phyloP scores from a whole-genome alignment of 2,888 invertebrate genomes.

The Drosophila meridiana region DNA sequence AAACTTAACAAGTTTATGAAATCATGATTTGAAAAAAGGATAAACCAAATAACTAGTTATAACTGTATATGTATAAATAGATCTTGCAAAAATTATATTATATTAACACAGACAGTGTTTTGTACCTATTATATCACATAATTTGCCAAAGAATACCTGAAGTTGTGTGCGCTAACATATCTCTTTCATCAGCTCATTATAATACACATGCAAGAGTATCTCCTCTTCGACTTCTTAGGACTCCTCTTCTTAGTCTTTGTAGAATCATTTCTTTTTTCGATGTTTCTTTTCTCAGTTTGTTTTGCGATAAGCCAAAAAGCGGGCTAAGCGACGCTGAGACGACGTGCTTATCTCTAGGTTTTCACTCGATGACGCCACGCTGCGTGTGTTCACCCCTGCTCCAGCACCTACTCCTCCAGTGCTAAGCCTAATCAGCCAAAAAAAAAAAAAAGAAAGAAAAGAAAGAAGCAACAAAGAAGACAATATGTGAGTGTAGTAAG shows the following conservation, averaged over 20 bases:
- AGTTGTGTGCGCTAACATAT: too few species aligned
- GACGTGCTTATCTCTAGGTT: conserved; percentile 57
- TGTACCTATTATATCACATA: neutral
- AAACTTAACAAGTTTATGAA: too few species aligned
- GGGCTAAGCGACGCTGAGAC: conserved; percentile 51
- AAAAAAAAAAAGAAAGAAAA: conserved; percentile 7
- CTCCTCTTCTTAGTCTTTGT: neutral
- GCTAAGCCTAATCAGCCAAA: conserved; percentile 17
- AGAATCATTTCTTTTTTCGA: conserved; percentile 8
- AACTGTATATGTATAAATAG: too few species aligned
- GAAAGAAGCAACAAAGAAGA: neutral
- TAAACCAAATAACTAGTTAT: too few species aligned
- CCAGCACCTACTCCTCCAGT: neutral
- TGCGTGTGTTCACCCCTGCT: conserved; percentile 46
- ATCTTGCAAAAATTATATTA: too few species aligned
- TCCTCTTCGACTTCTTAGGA: neutral
- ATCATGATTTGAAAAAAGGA: too few species aligned
- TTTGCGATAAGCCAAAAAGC: conserved; percentile 61
- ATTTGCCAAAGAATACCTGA: neutral
- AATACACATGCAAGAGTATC: neutral
- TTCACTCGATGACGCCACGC: conserved; percentile 48
- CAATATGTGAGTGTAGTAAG: neutral
- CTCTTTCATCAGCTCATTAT: neutral
- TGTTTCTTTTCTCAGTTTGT: conserved; percentile 39
- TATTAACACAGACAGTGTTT: neutral